A percentile compares a stretch with the other conserved stretches of the same genome.
Conservation (phyloP, 2,113 vertebrate species). For the Haplochromis vanheusdeni region DNA sequence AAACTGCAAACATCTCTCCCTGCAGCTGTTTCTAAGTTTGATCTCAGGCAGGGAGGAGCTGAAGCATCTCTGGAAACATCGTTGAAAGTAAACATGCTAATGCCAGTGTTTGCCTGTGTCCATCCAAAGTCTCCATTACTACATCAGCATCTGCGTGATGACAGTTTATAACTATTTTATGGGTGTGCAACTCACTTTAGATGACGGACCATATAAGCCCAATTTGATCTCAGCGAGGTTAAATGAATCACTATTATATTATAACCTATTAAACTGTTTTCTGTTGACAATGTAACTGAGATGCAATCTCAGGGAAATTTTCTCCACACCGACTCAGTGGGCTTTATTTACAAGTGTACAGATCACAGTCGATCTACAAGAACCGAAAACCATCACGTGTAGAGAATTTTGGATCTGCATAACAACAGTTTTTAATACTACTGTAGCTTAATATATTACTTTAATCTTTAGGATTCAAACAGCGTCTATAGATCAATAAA, state of each 20-base stretch:
- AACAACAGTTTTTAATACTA: background rate
- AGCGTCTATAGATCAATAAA: background rate
- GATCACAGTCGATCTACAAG: background rate
- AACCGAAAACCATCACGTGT: background rate
- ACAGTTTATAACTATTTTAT: background rate
- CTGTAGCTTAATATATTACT: background rate
- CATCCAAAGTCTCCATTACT: background rate
- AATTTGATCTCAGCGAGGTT: background rate
- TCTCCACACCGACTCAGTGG: background rate
- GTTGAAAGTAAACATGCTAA: background rate
- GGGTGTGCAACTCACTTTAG: background rate
- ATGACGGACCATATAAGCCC: background rate
- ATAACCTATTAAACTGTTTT: background rate
- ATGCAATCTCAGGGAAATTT: background rate
- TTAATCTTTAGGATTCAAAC: background rate
- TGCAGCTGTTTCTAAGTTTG: background rate
- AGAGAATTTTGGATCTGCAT: background rate
- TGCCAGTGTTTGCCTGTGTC: background rate
- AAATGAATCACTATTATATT: background rate
- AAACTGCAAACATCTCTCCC: background rate
- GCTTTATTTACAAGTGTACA: background rate
- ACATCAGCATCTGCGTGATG: background rate
- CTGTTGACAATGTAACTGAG: background rate
- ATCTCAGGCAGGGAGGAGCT: background rate
- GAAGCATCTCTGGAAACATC: background rate